Conservation (phyloP, 1,140 invertebrate species). For the Gryon sp. region DNA sequence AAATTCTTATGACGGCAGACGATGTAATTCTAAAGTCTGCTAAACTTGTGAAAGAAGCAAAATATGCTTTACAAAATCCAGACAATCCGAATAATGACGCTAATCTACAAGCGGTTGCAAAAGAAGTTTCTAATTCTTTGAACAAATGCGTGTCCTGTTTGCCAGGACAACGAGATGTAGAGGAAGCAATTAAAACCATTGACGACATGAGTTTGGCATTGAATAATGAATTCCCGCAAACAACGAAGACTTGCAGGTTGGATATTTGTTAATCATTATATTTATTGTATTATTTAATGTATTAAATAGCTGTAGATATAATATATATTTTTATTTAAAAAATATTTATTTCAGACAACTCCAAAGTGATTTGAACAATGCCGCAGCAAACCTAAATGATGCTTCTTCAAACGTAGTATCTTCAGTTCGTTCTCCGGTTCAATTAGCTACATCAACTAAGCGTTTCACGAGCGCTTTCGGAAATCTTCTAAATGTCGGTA, state of each 20-base stretch:
- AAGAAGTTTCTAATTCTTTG: conserved; percentile 82
- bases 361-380: conserved; percentile 90
- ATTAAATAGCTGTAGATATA: too few relatives aligned
- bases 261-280: not conserved
- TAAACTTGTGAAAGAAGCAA: conserved; percentile 88
- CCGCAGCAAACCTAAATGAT: conserved; percentile 90
- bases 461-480: conserved; percentile 90
- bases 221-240: conserved; percentile 85
- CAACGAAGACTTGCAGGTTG: conserved; percentile 86
- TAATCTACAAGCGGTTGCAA: conserved; percentile 83
- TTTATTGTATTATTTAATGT: too few relatives aligned
- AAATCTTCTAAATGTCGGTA: conserved; percentile 86
- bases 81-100: conserved; percentile 82
- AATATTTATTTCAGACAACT: conserved; percentile 82
- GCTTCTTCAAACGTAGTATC: conserved; percentile 89
- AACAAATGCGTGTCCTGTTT: conserved; percentile 88
- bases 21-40: conserved; percentile 89
- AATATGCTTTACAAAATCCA: conserved; percentile 83
- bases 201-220: conserved; percentile 87
- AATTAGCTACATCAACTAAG: conserved; percentile 86
- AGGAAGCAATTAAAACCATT: conserved; percentile 91
- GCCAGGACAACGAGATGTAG: conserved; percentile 94
- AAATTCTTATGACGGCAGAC: conserved; percentile 86
- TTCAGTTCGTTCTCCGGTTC: conserved; percentile 83
- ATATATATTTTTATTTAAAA: too few relatives aligned